Conservation (phyloP, 1,140 invertebrate species). For the Drosophila setifemur region DNA sequence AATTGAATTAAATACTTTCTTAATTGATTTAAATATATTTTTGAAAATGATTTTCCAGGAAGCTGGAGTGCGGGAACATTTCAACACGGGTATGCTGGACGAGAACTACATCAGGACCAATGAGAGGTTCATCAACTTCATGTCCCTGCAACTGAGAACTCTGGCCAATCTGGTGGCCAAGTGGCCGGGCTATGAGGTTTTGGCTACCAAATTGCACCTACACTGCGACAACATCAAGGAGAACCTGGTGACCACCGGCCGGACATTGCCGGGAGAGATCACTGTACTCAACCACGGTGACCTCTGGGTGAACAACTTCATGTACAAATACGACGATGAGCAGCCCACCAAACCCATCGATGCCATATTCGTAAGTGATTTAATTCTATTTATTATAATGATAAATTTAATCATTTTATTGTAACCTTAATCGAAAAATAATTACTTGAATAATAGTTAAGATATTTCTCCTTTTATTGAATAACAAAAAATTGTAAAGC, state of each 20-base stretch:
- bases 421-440: no score
- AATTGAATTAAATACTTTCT: constrained; percentile 1
- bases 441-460: no score
- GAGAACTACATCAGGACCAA: constrained; percentile 75
- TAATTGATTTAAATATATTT: constrained; percentile 3
- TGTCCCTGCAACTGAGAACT: constrained; percentile 62
- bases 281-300: constrained; percentile 84
- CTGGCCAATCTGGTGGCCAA: constrained; percentile 62
- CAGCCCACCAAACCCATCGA: constrained; percentile 62
- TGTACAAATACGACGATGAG: constrained; percentile 83
- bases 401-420: neutral
- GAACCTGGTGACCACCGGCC: constrained; percentile 64
- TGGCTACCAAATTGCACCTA: constrained; percentile 60
- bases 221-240: constrained; percentile 74
- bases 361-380: constrained; percentile 68
- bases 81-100: constrained; percentile 72
- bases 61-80: constrained; percentile 61
- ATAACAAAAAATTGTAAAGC: no score
- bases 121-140: constrained; percentile 70
- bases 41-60: constrained; percentile 45
- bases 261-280: constrained; percentile 49
- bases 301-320: constrained; percentile 84
- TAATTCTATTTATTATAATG: neutral
- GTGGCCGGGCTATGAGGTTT: constrained; percentile 66
- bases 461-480: no score